Percentiles rank a stretch among this genome's conserved stretches.
These are phyloP conservation scores for Aphyosemion australe DNA, from an alignment of 2,113 vertebrate species.

Conservation along the genomic window DNA sequence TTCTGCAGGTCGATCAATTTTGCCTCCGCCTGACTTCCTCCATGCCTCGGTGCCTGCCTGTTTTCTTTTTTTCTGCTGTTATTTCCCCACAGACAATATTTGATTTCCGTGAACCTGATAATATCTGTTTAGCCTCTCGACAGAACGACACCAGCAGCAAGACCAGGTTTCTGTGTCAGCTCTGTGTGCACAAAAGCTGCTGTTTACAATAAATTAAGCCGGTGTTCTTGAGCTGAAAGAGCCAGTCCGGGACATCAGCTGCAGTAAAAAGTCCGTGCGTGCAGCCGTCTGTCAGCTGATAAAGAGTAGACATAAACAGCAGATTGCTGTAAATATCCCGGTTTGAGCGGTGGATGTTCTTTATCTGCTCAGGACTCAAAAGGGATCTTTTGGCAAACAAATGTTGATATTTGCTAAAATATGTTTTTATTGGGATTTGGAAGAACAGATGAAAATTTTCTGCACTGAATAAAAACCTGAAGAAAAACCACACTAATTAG, in stretches of 20 bases:
- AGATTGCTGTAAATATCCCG: conserved; percentile 13
- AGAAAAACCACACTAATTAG: too few species aligned
- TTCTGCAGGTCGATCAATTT: conserved; percentile 50
- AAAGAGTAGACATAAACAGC: conserved; percentile 24
- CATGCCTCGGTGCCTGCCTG: conserved; percentile 25
- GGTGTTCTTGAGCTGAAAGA: background rate
- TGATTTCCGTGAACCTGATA: conserved; percentile 38
- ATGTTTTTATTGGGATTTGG: too few species aligned
- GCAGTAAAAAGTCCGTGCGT: conserved; percentile 5
- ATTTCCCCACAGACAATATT: conserved; percentile 38
- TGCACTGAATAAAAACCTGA: too few species aligned
- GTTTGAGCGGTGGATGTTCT: conserved; percentile 5
- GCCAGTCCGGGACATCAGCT: background rate
- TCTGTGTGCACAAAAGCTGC: background rate
- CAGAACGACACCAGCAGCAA: background rate
- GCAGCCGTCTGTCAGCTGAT: conserved; percentile 1
- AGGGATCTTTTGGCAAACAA: too few species aligned
- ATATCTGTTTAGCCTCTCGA: conserved; percentile 14
- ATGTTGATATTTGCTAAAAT: too few species aligned
- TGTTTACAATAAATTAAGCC: conserved; percentile 15
- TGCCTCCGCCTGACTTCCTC: conserved; percentile 51
- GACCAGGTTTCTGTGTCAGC: background rate
- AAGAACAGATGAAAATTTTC: too few species aligned
- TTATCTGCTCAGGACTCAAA: background rate
- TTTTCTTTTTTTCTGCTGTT: conserved; percentile 9